Conservation (phyloP, 2,888 invertebrate genomes). For the Eilema griseolum region DNA sequence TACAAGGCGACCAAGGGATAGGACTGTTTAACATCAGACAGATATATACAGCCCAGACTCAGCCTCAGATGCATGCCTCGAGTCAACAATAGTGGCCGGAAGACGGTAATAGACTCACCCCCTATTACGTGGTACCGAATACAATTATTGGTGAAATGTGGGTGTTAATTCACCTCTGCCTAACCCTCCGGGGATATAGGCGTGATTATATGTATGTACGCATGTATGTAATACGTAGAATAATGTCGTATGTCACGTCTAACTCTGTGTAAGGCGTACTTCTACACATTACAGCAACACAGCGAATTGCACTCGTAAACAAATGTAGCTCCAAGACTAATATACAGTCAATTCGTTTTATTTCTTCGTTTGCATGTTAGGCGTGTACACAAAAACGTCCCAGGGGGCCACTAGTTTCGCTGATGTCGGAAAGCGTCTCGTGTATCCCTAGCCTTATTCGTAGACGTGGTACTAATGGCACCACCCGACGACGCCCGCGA, state of each 20-base stretch:
- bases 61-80: too few species aligned
- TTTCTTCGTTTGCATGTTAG: slow-evolving; percentile 15
- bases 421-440: slow-evolving; percentile 17
- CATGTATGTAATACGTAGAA: too few species aligned
- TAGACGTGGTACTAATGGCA: slow-evolving; percentile 56
- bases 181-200: too few species aligned
- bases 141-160: too few species aligned
- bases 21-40: too few species aligned
- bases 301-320: slow-evolving; percentile 16
- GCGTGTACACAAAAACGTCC: slow-evolving; percentile 22
- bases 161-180: too few species aligned
- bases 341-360: slow-evolving; percentile 11
- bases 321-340: slow-evolving; percentile 9
- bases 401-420: slow-evolving; percentile 23
- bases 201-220: too few species aligned
- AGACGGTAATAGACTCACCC: too few species aligned
- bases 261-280: not conserved
- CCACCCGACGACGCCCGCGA: slow-evolving; percentile 57
- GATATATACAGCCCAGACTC: too few species aligned
- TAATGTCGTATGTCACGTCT: not conserved
- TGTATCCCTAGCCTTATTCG: slow-evolving; percentile 50
- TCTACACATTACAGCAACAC: slow-evolving; percentile 3
- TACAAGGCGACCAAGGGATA: too few species aligned
- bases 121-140: too few species aligned
- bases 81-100: too few species aligned